A percentile compares a stretch with the other conserved stretches of the same genome.
Conservation (phyloP, 2,888 invertebrate genomes). For the Antheraea yamamai region DNA sequence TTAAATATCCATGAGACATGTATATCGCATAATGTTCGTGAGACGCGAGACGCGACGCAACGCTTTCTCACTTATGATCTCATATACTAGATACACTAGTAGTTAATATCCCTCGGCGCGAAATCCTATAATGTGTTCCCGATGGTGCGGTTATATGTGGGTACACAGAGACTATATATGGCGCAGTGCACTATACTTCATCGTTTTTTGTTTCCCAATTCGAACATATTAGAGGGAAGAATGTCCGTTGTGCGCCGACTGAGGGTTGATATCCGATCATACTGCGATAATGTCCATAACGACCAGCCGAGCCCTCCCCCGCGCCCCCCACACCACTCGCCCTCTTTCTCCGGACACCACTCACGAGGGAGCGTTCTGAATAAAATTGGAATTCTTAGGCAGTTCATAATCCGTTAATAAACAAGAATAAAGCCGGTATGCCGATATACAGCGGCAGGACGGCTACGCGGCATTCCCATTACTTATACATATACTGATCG, state of each 20-base stretch:
- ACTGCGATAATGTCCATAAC: background rate
- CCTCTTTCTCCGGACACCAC: background rate
- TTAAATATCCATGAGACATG: background rate
- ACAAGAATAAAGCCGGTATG: background rate
- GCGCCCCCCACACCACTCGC: background rate
- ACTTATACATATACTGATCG: background rate
- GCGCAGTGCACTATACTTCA: background rate
- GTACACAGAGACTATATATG: no score
- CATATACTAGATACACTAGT: background rate
- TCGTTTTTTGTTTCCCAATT: background rate
- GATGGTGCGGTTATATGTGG: background rate
- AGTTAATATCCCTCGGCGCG: background rate
- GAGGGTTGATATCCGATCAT: background rate
- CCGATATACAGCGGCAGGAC: background rate
- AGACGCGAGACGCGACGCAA: background rate
- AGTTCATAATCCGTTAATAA: background rate
- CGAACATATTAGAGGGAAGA: background rate
- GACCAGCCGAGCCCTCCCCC: background rate
- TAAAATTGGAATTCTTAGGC: conserved; percentile 1
- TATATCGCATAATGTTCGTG: background rate
- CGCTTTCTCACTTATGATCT: background rate
- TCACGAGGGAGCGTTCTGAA: background rate
- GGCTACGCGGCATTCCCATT: background rate
- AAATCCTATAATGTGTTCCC: background rate
- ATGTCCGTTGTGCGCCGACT: background rate